phyloP scores from a whole-genome alignment of 2,888 invertebrate genomes.

The Melinaea menophilus region DNA sequence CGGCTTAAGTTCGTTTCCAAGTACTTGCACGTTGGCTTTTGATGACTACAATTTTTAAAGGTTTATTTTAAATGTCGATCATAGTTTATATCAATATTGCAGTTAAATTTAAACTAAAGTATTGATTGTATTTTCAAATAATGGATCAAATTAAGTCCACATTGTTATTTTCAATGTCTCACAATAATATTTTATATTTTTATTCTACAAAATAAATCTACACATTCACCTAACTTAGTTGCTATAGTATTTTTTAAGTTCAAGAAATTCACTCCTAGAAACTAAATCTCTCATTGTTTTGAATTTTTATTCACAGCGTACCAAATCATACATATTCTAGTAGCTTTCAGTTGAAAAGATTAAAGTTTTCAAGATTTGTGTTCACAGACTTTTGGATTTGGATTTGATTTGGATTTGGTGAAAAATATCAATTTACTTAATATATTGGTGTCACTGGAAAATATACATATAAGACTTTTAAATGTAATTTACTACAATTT shows the following conservation, averaged over 20 bases:
- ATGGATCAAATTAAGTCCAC: too few relatives aligned
- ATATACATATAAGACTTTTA: too few relatives aligned
- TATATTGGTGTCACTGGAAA: too few relatives aligned
- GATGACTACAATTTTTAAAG: not conserved
- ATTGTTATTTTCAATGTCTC: too few relatives aligned
- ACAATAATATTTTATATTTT: too few relatives aligned
- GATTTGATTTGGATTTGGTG: not conserved
- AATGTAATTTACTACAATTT: too few relatives aligned
- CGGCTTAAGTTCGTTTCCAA: slow-evolving; percentile 23
- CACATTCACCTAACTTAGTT: slow-evolving; percentile 6
- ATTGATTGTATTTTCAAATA: too few relatives aligned
- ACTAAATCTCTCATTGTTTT: slow-evolving; percentile 43
- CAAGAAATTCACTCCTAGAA: slow-evolving; percentile 8
- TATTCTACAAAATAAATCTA: not conserved
- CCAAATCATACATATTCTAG: slow-evolving; percentile 51
- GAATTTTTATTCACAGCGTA: slow-evolving; percentile 42
- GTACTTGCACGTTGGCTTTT: slow-evolving; percentile 4
- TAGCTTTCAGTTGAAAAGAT: slow-evolving; percentile 45
- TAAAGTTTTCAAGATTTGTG: slow-evolving; percentile 38
- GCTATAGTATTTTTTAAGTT: slow-evolving; percentile 17
- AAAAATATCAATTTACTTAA: too few relatives aligned
- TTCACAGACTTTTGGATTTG: slow-evolving; percentile 18
- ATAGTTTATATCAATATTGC: slow-evolving; percentile 1
- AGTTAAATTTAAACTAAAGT: too few relatives aligned
- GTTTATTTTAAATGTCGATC: slow-evolving; percentile 9